These are phyloP conservation scores for Lanistes nyassanus DNA, from an alignment of 1,140 invertebrate genomes.

Conservation along the genomic window DNA sequence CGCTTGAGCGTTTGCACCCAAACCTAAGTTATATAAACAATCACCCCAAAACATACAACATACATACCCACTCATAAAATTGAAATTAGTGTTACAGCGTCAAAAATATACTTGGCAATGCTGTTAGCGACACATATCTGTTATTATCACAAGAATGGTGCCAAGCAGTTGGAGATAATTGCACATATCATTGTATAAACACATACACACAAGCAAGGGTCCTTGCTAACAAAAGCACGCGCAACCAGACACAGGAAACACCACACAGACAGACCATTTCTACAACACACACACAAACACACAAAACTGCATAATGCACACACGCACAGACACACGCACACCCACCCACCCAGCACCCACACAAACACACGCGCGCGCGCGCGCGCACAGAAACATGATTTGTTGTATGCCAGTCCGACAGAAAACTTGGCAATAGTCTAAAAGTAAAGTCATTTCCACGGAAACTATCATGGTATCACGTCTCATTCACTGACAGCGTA, in stretches of 20 bases:
- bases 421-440: too few species aligned
- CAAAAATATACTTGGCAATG: too few species aligned
- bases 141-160: too few species aligned
- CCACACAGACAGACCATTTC: background rate
- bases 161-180: too few species aligned
- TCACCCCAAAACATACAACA: background rate
- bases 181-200: background rate
- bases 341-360: background rate
- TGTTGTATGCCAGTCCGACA: background rate
- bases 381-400: background rate
- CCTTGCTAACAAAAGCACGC: background rate
- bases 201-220: background rate
- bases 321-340: background rate
- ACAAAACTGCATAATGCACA: background rate
- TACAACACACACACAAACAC: slow-evolving; percentile 5
- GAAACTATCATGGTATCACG: too few species aligned
- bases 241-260: background rate
- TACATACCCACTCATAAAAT: background rate
- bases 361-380: background rate
- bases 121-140: too few species aligned
- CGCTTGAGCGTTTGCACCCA: too few species aligned
- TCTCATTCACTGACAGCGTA: too few species aligned
- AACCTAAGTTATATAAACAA: too few species aligned
- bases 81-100: background rate
- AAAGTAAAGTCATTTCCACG: too few species aligned